Evolutionary conservation across 2,888 invertebrate genomes (phyloP).

Genomic region (Dicyrtoma fusca): DNA sequence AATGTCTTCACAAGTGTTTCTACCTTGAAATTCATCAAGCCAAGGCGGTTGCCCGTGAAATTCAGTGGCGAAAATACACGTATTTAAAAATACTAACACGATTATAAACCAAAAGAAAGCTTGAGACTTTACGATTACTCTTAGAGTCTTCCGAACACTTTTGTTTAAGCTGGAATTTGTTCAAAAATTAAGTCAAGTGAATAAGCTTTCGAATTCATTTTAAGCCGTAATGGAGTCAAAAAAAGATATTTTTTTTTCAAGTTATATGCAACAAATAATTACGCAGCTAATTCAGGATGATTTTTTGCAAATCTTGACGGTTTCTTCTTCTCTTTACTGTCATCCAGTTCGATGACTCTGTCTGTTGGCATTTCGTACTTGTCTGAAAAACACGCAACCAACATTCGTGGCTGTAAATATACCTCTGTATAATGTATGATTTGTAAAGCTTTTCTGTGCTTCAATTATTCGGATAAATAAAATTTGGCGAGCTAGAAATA

Average conservation of each 20-base stretch:
- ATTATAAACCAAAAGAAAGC: conserved; percentile 99
- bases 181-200: background rate
- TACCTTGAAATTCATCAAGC: conserved; percentile 95
- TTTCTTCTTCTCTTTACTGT: conserved; percentile 9
- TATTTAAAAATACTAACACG: conserved; percentile 95
- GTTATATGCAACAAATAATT: background rate
- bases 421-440: too few relatives aligned
- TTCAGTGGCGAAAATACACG: conserved; percentile 95
- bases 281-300: conserved; percentile 26
- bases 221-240: background rate
- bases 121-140: conserved; percentile 95
- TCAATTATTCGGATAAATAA: too few relatives aligned
- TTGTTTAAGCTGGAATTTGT: conserved; percentile 66
- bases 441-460: too few relatives aligned
- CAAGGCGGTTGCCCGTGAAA: conserved; percentile 92
- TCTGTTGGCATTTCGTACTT: conserved; percentile 23
- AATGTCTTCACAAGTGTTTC: too few relatives aligned
- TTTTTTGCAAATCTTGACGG: conserved; percentile 15
- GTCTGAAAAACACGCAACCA: background rate
- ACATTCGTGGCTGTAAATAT: too few relatives aligned
- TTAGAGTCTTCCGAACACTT: conserved; percentile 85
- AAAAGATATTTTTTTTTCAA: background rate
- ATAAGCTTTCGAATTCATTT: background rate
- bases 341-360: conserved; percentile 17
- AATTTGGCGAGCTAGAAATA: too few relatives aligned